A percentile compares a stretch with the other conserved stretches of the same genome.
phyloP scores from a whole-genome alignment of 2,888 invertebrate species.

The Latrodectus elegans region DNA sequence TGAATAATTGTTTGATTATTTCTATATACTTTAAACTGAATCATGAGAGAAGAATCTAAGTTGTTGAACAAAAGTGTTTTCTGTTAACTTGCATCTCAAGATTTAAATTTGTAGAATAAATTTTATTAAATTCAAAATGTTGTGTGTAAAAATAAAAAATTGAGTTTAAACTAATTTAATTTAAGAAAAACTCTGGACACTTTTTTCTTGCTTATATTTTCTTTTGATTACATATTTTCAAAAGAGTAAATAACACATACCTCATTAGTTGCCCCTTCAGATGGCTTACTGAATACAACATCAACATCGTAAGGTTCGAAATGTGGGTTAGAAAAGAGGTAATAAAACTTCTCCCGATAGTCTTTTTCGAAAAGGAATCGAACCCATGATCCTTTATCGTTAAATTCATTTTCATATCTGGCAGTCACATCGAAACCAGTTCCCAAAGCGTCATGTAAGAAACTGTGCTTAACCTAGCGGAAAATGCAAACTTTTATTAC shows the following conservation, averaged over 20 bases:
- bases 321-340: constrained; percentile 65
- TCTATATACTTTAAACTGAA: too few species aligned
- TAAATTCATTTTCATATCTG: constrained; percentile 56
- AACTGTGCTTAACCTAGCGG: not conserved
- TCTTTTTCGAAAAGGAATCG: constrained; percentile 61
- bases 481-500: too few species aligned
- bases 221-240: not conserved
- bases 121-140: too few species aligned
- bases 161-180: too few species aligned
- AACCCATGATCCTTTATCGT: constrained; percentile 59
- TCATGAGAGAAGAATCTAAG: too few species aligned
- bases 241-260: constrained; percentile 18
- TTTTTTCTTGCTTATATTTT: not conserved
- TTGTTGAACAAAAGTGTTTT: too few species aligned
- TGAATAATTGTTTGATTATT: too few species aligned
- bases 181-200: not conserved
- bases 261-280: constrained; percentile 49
- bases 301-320: constrained; percentile 61
- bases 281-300: constrained; percentile 37
- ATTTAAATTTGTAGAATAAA: too few species aligned
- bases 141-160: too few species aligned
- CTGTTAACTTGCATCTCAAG: too few species aligned
- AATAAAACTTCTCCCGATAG: constrained; percentile 62
- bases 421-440: constrained; percentile 60
- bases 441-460: constrained; percentile 59